Base-by-base conservation (phyloP, 2,113 vertebrate genomes). In the Oreocharis arfaki region DNA sequence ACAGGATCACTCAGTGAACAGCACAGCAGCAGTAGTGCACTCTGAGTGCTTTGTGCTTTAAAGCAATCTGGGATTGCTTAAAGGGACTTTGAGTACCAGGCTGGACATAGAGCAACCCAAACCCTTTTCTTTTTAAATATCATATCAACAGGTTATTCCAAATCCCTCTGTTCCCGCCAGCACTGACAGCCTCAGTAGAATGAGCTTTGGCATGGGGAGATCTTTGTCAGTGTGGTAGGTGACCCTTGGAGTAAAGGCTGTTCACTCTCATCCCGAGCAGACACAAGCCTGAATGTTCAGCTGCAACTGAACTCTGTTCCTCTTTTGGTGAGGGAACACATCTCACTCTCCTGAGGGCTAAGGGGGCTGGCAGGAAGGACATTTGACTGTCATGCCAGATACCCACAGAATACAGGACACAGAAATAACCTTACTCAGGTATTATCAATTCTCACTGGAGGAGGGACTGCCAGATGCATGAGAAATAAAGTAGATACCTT, bases 191-290 rank as follows among this genome's bases (percentile, higher is more conserved):
- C 7, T 53, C 41, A 53, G 37, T 39, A 47, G 46, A 56, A 70
- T 22, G 39, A 91, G 33, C 15, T 73, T 11, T 39, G 10, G 9
- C 35, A 21, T 5, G 8, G 11, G 37, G 41, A 77, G 20, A 18
- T 55, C 35, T 50, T 28, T 42, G 11, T n/a, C 44, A 46, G 33
- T 0, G 0, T 15, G 28, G 22, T 7, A 4, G 5, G 23, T 37
- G 55, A 53, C 46, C 52, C 50, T 17, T 28, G 32, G 47, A 46
- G 39, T 0, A 23, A n/a, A 60, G 67, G 24, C 21, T 76, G 44
- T 7, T 90, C 14, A 8, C 12, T 24, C 23, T 75, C 65, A 27
- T 8, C 30, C 21, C 0, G 1, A 67, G 74, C 37, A 82, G 30
- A 13, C 8, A 9, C 0, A 15, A 9, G 3, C 32, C 60, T 74